Base-by-base conservation (phyloP, 2,888 invertebrate genomes). In the Entomobrya multifasciata region DNA sequence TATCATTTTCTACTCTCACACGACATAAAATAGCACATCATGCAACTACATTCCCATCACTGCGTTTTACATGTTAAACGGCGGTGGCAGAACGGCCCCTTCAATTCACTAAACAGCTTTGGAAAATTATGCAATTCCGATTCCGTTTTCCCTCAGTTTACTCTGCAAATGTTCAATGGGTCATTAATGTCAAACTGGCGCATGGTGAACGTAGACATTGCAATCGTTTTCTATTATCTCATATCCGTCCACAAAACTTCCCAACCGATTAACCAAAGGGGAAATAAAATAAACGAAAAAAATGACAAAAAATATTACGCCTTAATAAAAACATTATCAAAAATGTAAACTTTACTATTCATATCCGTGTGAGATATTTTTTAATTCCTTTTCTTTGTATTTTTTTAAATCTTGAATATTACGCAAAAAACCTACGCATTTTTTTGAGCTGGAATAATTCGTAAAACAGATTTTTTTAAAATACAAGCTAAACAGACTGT, bases 171-270 rank as follows among this genome's bases (percentile, higher is more conserved):
- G 83, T 41, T 74, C 62, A 1, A 1, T n/a, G 62, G 83, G 83
- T 76, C 76, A 83, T 62, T 25, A 15, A 20, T 83, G 83, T 83
- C 76, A 76, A 82, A 62, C 74, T 36, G 27, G 17, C 83, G 65
- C 76, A 44, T 15, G 44, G 44, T 67, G 41, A 67, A 44, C 67
- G 11, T 22, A 44, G 22, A 22, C 44, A 22, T 20, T 44, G 11
- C 67, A 41, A 44, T 67, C 22, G 67, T 22, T 22, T 22, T 20
- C 44, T 67, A 67, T 67, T 67, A 67, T 44, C 67, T 17, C 67
- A 67, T 67, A 41, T 67, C 67, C 67, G 67, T 67, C 67, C n/a
- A 41, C 67, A 44, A n/a, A 22, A 67, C 67, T 36, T 62, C 83
- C 83, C 83, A 65, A 49, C 52, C 76, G 60, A 83, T 83, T 76